Base-by-base conservation (phyloP, 2,888 invertebrate species). In the Trachelus iudaicus region DNA sequence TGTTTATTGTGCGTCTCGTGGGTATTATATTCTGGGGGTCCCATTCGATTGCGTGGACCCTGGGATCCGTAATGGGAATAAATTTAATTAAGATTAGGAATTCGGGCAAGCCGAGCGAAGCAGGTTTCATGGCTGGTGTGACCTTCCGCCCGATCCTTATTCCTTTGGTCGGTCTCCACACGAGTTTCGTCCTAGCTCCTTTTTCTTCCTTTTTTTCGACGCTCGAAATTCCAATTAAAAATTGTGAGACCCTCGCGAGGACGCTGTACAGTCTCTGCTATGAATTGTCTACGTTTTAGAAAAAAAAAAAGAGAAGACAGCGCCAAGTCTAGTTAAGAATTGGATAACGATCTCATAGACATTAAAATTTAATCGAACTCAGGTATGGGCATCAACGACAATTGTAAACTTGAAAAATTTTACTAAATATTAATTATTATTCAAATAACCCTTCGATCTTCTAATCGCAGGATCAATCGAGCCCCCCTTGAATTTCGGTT, bases 71-170 rank as follows among this genome's bases (percentile, higher is more conserved):
- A 86, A 87, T 86, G 85, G 87, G 87, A 88, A 89, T 89, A 90
- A 89, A 91, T 90, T 91, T 90, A 89, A 91, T 91, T 90, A 89
- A 89, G 89, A 90, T 90, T 90, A 90, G 89, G 85, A 88, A 89
- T 90, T 91, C 90, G 82, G 78, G 80, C 90, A 90, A 90, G 81
- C 82, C 77, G 76, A 76, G 83, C 84, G 81, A 80, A 84, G 84
- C 88, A 85, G 87, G 86, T 88, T 85, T 79, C 79, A 75, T 37
- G 68, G 77, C 76, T 75, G 80, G 77, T 75, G 80, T 84, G 83
- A 84, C 83, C 85, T 85, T 83, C 84, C 82, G 75, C 76, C 81
- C 81, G 79, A 79, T 82, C 77, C 81, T 81, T 79, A 73, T 82
- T 82, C 79, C 77, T 79, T 81, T 77, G 69, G 74, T 69, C 76